phyloP scores from a whole-genome alignment of 2,113 vertebrate genomes.

The Hippopotamus amphibius region DNA sequence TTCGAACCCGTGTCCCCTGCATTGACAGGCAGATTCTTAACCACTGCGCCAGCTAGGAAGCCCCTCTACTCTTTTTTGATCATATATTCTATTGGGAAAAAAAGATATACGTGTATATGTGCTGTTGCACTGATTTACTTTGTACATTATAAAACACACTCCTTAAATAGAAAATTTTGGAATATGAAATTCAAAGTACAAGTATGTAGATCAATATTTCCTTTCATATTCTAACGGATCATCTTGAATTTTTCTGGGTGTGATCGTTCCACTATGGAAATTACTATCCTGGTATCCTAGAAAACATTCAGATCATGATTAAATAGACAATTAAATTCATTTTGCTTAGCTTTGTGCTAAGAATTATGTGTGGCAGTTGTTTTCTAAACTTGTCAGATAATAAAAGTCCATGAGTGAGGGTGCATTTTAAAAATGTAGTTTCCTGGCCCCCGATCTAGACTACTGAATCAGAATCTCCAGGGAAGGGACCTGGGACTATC shows the following conservation, averaged over 20 bases:
- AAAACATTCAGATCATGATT: background rate
- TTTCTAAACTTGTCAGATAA: constrained; percentile 6
- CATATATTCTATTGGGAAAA: background rate
- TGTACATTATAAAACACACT: background rate
- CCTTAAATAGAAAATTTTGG: constrained; percentile 9
- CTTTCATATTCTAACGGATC: constrained; percentile 1
- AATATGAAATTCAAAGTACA: constrained; percentile 36
- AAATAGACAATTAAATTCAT: background rate
- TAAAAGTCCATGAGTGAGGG: background rate
- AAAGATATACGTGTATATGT: background rate
- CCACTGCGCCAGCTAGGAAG: no score
- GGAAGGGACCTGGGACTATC: background rate
- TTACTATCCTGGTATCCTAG: background rate
- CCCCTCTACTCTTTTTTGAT: background rate
- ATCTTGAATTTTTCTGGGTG: background rate
- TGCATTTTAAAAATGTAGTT: background rate
- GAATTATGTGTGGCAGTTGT: background rate
- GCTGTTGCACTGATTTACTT: background rate
- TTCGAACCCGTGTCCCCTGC: no score
- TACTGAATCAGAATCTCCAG: background rate
- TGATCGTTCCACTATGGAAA: background rate
- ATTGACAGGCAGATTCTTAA: no score
- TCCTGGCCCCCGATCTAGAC: background rate
- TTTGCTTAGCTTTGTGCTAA: constrained; percentile 22
- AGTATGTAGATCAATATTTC: background rate